A percentile compares a stretch with the other conserved stretches of the same genome.
Evolutionary conservation across 2,113 vertebrate species (phyloP).

Genomic region (Podarcis raffonei): DNA sequence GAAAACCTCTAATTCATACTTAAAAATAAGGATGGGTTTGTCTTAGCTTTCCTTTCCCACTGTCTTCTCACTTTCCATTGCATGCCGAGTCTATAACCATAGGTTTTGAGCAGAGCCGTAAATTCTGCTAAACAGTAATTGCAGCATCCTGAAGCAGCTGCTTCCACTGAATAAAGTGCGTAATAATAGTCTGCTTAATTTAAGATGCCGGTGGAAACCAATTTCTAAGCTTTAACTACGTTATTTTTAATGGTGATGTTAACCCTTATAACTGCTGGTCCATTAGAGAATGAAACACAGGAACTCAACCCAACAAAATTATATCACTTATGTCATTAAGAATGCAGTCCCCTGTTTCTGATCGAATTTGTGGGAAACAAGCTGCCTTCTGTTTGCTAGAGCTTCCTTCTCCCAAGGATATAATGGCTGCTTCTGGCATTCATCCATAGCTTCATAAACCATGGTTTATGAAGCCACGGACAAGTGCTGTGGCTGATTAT

Average conservation of each 20-base stretch:
- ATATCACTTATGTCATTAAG: not conserved
- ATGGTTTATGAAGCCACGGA: too few relatives aligned
- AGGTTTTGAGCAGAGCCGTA: conserved; percentile 49
- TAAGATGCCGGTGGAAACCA: not conserved
- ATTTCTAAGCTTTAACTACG: not conserved
- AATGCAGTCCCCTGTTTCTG: not conserved
- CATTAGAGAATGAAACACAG: conserved; percentile 2
- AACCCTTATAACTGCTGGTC: conserved; percentile 10
- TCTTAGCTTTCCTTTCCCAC: conserved; percentile 53
- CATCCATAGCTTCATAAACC: not conserved
- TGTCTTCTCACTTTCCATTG: not conserved
- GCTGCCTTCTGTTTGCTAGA: not conserved
- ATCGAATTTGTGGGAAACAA: not conserved
- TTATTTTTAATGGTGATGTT: conserved; percentile 32
- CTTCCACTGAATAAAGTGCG: conserved; percentile 50
- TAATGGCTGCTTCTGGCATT: not conserved
- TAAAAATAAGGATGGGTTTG: conserved; percentile 34
- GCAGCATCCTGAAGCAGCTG: conserved; percentile 37
- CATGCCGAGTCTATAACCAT: conserved; percentile 30
- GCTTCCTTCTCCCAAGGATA: not conserved
- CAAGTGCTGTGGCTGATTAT: too few relatives aligned
- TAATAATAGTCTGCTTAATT: conserved; percentile 46
- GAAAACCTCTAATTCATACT: conserved; percentile 40
- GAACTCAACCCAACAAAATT: not conserved
- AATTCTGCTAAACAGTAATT: conserved; percentile 62